Percentiles rank a stretch among this genome's conserved stretches.
phyloP scores from a whole-genome alignment of 1,140 invertebrate genomes.

The Drosophila suzukii region DNA sequence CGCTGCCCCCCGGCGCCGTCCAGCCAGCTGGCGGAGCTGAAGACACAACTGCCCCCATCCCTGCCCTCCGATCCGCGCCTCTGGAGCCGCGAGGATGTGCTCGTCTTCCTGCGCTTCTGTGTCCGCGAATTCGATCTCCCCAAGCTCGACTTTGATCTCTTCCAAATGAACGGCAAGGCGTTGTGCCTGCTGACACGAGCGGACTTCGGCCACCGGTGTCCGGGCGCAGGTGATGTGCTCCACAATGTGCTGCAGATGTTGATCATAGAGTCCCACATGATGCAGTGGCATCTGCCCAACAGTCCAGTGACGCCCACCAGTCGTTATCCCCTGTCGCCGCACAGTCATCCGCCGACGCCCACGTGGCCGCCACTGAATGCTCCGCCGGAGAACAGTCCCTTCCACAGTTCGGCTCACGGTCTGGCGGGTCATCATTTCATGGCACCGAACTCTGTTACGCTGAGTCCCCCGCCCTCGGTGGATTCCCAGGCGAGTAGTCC shows the following conservation, averaged over 20 bases:
- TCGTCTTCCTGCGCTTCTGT: conserved; percentile 95
- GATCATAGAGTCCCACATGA: conserved; percentile 90
- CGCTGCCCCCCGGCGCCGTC: conserved; percentile 89
- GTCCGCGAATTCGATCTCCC: conserved; percentile 96
- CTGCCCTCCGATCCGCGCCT: conserved; percentile 94
- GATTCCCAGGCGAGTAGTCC: conserved; percentile 94
- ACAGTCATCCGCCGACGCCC: conserved; percentile 91
- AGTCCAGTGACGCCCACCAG: conserved; percentile 94
- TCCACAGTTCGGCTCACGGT: conserved; percentile 86
- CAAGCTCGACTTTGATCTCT: conserved; percentile 95
- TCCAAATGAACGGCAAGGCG: conserved; percentile 99
- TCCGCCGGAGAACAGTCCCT: conserved; percentile 86
- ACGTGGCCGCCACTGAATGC: conserved; percentile 88
- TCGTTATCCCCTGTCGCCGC: conserved; percentile 91
- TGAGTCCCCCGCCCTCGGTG: conserved; percentile 94
- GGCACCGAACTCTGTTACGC: conserved; percentile 92
- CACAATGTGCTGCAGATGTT: conserved; percentile 96
- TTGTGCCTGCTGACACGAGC: conserved; percentile 94
- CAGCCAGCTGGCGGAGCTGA: conserved; percentile 92
- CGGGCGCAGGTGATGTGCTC: conserved; percentile 95
- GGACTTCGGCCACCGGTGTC: conserved; percentile 95
- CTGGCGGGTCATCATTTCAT: conserved; percentile 88
- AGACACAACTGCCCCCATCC: conserved; percentile 91
- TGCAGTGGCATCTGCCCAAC: conserved; percentile 91
- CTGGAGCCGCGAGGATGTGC: conserved; percentile 96